Base-by-base conservation (phyloP, 2,113 vertebrate genomes). In the Malurus melanocephalus region DNA sequence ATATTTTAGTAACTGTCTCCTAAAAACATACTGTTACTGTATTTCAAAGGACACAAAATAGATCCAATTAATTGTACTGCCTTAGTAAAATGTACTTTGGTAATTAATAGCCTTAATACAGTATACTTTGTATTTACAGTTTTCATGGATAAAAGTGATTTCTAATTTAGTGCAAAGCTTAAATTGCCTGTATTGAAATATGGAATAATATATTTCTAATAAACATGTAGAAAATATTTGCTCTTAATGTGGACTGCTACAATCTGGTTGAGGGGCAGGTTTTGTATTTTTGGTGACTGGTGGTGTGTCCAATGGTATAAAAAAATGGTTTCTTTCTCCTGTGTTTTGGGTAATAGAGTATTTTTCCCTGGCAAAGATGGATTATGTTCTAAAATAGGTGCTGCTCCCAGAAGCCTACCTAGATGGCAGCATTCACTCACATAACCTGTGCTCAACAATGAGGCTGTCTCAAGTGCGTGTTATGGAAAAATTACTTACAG, bases 341-440 rank as follows among this genome's bases (percentile, higher is more conserved):
- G 30, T 4, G 0, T 53, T 87, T 90, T 67, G 59, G n/a, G 20
- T 68, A 51, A 10, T 6, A 69, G 67, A 43, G 2, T 66, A 15
- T 66, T 71, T 87, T 90, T 77, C 33, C 23, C 23, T 52, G 43
- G 38, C 40, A 52, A n/a, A 88, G 22, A 42, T 7, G 28, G 6
- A 48, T 33, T 9, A 18, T 48, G 45, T 85, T 84, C 27, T 46
- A 65, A 67, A 77, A n/a, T 14, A 65, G 40, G 16, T 95, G 95
- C 74, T 78, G 53, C 87, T 92, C 87, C 61, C 61, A 13, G 35
- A 88, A 78, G 22, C 46, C 59, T 95, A 88, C 76, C 95, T 96
- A 96, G 96, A 92, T 96, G 96, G 96, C 96, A 96, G 90, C 42
- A 59, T 95, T 85, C 45, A 42, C 87, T 93, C 94, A 51, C 1